phyloP scores from a whole-genome alignment of 2,797 vertebrate genomes.

The Miichthys miiuy region DNA sequence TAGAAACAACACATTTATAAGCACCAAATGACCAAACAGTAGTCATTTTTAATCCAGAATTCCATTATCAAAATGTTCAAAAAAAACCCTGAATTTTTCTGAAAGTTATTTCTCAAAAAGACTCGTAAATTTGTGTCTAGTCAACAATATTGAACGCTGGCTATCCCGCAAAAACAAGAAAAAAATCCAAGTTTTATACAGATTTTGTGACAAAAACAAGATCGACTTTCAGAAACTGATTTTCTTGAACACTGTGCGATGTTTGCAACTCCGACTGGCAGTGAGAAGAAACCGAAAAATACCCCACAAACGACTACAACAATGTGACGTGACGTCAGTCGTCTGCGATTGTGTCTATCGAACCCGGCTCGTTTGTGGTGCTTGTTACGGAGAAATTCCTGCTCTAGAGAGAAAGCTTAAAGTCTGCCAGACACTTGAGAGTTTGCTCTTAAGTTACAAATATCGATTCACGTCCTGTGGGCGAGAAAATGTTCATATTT shows the following conservation, averaged over 20 bases:
- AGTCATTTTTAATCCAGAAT: constrained; percentile 66
- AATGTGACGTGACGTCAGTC: constrained; percentile 18
- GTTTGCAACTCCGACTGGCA: constrained; percentile 54
- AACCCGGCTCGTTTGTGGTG: not conserved
- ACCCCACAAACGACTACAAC: constrained; percentile 7
- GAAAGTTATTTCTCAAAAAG: constrained; percentile 44
- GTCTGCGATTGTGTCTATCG: constrained; percentile 20
- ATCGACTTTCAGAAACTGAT: constrained; percentile 16
- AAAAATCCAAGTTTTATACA: constrained; percentile 10
- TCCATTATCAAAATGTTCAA: constrained; percentile 71
- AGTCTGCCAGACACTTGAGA: not conserved
- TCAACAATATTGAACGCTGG: constrained; percentile 46
- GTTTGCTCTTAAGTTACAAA: not conserved
- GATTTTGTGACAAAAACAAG: constrained; percentile 12
- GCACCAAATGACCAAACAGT: constrained; percentile 77
- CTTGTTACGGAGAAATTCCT: not conserved
- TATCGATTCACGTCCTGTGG: not conserved
- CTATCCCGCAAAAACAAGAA: constrained; percentile 29
- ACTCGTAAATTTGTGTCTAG: constrained; percentile 38
- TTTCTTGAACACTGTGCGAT: constrained; percentile 33
- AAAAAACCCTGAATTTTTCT: constrained; percentile 71
- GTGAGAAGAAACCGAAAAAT: constrained; percentile 49
- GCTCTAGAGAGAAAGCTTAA: not conserved
- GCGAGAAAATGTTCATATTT: too few relatives aligned
- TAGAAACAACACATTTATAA: constrained; percentile 65